Conservation (phyloP, 2,888 invertebrate genomes). For the Achlya flavicornis region DNA sequence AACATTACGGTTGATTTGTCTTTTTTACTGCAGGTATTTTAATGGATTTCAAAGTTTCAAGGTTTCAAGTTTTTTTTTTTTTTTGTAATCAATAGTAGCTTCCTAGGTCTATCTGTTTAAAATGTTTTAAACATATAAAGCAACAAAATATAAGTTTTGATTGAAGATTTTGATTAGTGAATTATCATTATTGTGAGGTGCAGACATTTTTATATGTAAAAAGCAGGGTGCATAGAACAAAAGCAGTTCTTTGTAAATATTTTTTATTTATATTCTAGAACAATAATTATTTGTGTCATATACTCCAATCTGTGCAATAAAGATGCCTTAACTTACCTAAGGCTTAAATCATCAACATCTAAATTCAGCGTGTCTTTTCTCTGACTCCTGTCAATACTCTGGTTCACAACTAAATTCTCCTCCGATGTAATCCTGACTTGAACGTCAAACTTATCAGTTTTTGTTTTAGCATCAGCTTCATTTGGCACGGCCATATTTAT, state of each 20-base stretch:
- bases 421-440: constrained; percentile 80
- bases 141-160: no score
- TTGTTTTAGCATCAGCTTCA: constrained; percentile 69
- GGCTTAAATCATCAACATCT: constrained; percentile 82
- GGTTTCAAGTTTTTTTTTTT: no score
- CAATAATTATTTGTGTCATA: not conserved
- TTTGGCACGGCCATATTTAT: constrained; percentile 79
- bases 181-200: not conserved
- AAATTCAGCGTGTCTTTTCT: constrained; percentile 76
- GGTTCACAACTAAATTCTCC: constrained; percentile 74
- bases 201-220: not conserved
- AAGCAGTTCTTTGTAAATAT: not conserved
- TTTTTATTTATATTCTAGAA: constrained; percentile 9
- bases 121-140: no score
- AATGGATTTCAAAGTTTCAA: no score
- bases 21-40: no score
- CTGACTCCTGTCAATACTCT: constrained; percentile 57
- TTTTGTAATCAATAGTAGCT: no score
- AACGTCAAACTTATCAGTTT: constrained; percentile 77
- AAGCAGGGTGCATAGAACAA: constrained; percentile 4
- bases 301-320: not conserved
- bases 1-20: no score
- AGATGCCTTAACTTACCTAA: constrained; percentile 58
- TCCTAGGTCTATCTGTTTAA: no score
- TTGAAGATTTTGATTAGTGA: not conserved